Percentiles rank a stretch among this genome's conserved stretches.
Evolutionary conservation across 2,888 invertebrate genomes (phyloP).

Genomic region (Cylindroiulus punctatus): DNA sequence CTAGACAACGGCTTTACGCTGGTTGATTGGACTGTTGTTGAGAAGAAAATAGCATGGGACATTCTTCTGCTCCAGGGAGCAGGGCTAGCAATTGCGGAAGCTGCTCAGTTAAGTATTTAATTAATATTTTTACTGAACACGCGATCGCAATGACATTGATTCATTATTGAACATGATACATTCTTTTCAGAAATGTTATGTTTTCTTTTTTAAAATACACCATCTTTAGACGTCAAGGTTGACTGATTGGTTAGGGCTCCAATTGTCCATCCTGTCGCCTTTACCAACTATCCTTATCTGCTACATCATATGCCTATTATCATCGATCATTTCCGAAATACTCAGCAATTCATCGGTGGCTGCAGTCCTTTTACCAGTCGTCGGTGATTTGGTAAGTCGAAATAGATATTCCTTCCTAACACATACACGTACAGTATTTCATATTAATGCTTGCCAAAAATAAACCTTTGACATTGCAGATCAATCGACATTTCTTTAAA

Average conservation of each 20-base stretch:
- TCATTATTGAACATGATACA: neutral
- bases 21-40: slow-evolving; percentile 81
- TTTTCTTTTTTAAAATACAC: neutral
- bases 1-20: slow-evolving; percentile 64
- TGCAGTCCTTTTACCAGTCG: slow-evolving; percentile 84
- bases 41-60: slow-evolving; percentile 90
- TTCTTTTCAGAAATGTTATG: slow-evolving; percentile 16
- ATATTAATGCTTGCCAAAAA: too few species aligned
- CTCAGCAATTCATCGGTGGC: slow-evolving; percentile 91
- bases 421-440: too few species aligned
- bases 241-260: slow-evolving; percentile 78
- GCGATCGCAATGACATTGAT: too few species aligned
- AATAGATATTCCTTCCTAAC: too few species aligned
- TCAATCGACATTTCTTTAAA: too few species aligned
- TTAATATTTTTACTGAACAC: too few species aligned
- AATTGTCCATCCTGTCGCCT: slow-evolving; percentile 74
- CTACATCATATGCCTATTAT: slow-evolving; percentile 79
- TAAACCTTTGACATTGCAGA: too few species aligned
- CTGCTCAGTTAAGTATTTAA: slow-evolving; percentile 68
- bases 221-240: slow-evolving; percentile 78
- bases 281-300: slow-evolving; percentile 76
- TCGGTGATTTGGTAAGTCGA: slow-evolving; percentile 72
- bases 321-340: slow-evolving; percentile 86
- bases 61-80: slow-evolving; percentile 84
- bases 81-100: slow-evolving; percentile 90